These are phyloP conservation scores for Columba janthina DNA, from an alignment of 2,113 vertebrate species.

Conservation along the genomic window DNA sequence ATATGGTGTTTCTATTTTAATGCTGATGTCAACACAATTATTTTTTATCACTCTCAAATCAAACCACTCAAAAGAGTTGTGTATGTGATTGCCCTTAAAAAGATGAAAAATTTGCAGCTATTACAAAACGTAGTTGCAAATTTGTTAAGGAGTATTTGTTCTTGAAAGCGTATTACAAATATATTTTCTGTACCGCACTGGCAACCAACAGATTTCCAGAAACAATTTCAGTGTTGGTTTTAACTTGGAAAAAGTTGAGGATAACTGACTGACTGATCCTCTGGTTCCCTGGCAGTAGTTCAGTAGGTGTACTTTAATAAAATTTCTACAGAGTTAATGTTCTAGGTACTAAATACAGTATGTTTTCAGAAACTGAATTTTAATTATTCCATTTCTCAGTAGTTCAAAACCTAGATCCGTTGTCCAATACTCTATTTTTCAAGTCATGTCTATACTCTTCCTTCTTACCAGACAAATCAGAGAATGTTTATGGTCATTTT, in stretches of 20 bases:
- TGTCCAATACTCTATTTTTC: not conserved
- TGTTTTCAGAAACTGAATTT: not conserved
- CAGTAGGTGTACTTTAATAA: not conserved
- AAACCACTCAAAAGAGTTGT: not conserved
- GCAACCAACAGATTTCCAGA: not conserved
- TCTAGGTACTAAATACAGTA: not conserved
- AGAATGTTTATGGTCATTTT: not conserved
- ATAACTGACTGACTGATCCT: not conserved
- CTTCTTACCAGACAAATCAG: not conserved
- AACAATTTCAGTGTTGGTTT: not conserved
- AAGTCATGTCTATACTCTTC: not conserved
- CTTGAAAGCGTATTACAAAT: not conserved
- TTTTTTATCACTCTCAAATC: not conserved
- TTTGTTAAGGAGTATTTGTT: not conserved
- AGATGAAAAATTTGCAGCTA: not conserved
- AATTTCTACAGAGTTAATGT: not conserved
- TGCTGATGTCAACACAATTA: not conserved
- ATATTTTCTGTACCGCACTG: not conserved
- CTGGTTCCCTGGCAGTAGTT: not conserved
- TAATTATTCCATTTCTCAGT: not conserved
- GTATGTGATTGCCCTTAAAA: not conserved
- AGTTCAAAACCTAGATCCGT: not conserved
- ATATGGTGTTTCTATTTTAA: not conserved
- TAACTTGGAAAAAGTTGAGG: not conserved
- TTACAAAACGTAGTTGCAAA: not conserved